Base-by-base conservation (phyloP, 2,888 invertebrate genomes). In the Mythimna lalbum region DNA sequence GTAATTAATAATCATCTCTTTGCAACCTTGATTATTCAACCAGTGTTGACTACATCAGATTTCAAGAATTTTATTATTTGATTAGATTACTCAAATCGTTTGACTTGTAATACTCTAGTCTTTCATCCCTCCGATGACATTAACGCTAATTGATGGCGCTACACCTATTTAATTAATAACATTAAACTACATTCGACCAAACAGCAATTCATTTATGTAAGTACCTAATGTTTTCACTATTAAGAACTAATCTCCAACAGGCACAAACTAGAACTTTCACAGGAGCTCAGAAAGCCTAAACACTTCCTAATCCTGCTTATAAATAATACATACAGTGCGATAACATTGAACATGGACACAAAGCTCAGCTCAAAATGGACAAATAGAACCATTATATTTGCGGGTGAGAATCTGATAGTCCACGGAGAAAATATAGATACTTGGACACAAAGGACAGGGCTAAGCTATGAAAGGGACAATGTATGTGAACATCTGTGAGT, bases 331-430 rank as follows among this genome's bases (percentile, higher is more conserved):
- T 82, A 53, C 31, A 59, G 70, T 50, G 71, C 86, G 80, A 86
- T 78, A 82, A 79, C 80, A 84, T 72, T 80, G 71, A 73, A 72
- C 80, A 77, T 65, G 53, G 71, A 63, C 66, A 76, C 70, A 73
- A 69, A 65, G 73, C 72, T 67, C 33, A 17, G 78, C 82, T 80
- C 73, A 72, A 86, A 84, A 84, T 85, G 85, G 84, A 85, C 84
- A 84, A 84, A 84, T 84, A 84, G 86, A 86, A 77, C 82, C 80
- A 84, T 84, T 80, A 81, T 86, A 80, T 84, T 80, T 50, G 74
- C 86, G 60, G 72, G 75, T 80, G 82, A 55, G 77, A 71, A 84
- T 84, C 86, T 73, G 86, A 86, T 84, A 84, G 64, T 55, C 64
- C 5, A 39, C 33, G n/a, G 62, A 49, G 70, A 73, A 80, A 71